phyloP scores from a whole-genome alignment of 2,888 invertebrate genomes.

The Polyploca ridens region DNA sequence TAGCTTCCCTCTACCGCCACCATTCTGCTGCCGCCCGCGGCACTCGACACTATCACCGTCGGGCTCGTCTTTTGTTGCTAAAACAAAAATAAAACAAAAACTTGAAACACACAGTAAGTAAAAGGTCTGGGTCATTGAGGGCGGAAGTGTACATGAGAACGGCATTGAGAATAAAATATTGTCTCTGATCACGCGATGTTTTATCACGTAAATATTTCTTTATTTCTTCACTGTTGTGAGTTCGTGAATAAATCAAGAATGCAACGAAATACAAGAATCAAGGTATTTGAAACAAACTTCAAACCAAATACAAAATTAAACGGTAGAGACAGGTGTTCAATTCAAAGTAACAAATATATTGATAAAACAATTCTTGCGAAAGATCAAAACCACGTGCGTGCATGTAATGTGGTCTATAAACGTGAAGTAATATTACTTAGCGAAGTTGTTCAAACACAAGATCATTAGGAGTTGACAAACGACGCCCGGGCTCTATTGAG shows the following conservation, averaged over 20 bases:
- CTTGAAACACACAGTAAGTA: constrained; percentile 2
- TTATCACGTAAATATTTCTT: neutral
- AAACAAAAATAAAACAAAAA: constrained; percentile 62
- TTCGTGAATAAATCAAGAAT: neutral
- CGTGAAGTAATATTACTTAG: constrained; percentile 29
- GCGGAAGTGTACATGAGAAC: constrained; percentile 9
- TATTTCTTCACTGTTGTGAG: neutral
- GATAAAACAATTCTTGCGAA: neutral
- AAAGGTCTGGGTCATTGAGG: constrained; percentile 10
- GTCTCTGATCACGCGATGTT: constrained; percentile 8
- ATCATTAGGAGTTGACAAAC: constrained; percentile 53
- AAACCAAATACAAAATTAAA: neutral
- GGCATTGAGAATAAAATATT: constrained; percentile 7
- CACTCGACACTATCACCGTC: constrained; percentile 83
- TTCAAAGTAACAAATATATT: neutral
- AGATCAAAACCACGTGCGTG: neutral
- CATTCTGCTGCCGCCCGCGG: constrained; percentile 84
- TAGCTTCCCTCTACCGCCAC: constrained; percentile 89
- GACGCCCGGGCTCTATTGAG: constrained; percentile 47
- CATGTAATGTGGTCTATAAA: constrained; percentile 7
- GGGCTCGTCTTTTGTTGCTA: constrained; percentile 97
- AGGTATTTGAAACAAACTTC: neutral
- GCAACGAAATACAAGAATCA: neutral
- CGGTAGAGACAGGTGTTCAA: neutral
- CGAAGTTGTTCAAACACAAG: constrained; percentile 39